Evolutionary conservation across 2,113 vertebrate genomes (phyloP).

Genomic region (Protobothrops flavoviridis): DNA sequence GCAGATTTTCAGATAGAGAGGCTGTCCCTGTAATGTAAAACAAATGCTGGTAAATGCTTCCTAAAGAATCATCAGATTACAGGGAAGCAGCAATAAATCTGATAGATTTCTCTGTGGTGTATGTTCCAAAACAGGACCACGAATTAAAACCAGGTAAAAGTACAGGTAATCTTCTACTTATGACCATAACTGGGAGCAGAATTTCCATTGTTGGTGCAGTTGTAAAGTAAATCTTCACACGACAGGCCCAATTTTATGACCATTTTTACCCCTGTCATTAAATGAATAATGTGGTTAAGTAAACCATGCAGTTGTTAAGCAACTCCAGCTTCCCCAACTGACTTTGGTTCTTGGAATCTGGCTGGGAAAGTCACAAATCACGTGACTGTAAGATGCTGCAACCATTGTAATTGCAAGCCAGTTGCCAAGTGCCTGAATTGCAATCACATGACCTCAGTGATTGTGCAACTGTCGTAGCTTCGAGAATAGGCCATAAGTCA

Average conservation of each 20-base stretch:
- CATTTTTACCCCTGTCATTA: neutral
- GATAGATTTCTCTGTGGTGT: neutral
- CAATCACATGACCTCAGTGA: no score
- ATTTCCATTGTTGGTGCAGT: neutral
- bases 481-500: no score
- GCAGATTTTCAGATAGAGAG: neutral
- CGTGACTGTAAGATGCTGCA: neutral
- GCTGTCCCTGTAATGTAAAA: neutral
- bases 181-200: neutral
- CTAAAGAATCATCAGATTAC: neutral
- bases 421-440: no score
- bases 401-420: no score
- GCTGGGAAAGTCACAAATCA: neutral
- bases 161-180: neutral
- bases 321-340: neutral
- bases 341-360: neutral
- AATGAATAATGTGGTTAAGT: neutral
- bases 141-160: neutral
- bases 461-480: no score
- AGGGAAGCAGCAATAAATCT: neutral
- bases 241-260: neutral
- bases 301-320: neutral
- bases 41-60: neutral
- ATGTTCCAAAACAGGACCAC: neutral
- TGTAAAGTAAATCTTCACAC: neutral